These are phyloP conservation scores for Calephelis perditalis DNA, from an alignment of 2,888 invertebrate species.

Conservation along the genomic window DNA sequence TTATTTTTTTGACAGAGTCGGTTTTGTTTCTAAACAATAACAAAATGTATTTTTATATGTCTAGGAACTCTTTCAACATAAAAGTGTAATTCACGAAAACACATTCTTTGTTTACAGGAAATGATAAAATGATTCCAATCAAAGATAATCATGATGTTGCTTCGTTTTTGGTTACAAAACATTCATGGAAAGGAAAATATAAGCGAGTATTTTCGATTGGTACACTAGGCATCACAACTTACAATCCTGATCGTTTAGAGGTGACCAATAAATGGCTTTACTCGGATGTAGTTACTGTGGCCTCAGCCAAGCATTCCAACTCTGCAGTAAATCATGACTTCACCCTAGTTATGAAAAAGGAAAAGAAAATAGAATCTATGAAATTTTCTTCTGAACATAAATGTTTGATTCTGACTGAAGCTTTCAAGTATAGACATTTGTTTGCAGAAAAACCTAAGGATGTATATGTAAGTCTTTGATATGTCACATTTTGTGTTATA, in stretches of 20 bases:
- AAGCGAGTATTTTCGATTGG: conserved; percentile 98
- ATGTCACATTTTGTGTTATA: too few relatives aligned
- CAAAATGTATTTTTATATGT: conserved; percentile 1
- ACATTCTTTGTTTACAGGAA: conserved; percentile 45
- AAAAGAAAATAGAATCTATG: conserved; percentile 95
- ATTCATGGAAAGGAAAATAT: conserved; percentile 99
- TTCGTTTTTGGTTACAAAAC: conserved; percentile 97
- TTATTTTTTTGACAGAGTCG: too few relatives aligned
- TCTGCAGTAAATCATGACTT: conserved; percentile 82
- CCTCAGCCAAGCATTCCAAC: conserved; percentile 79
- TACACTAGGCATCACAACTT: conserved; percentile 96
- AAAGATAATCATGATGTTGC: conserved; percentile 97
- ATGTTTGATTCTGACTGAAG: conserved; percentile 93
- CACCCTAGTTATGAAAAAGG: conserved; percentile 90
- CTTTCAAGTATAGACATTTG: conserved; percentile 87
- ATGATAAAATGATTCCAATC: conserved; percentile 87
- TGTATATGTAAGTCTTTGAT: conserved; percentile 79
- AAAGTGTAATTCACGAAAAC: neutral
- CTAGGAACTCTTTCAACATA: too few relatives aligned
- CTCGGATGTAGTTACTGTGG: conserved; percentile 86
- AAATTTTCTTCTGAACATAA: conserved; percentile 97
- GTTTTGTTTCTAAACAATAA: too few relatives aligned
- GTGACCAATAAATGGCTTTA: conserved; percentile 95
- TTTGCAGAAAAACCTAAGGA: conserved; percentile 91
- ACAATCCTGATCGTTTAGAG: conserved; percentile 84